Evolutionary conservation across 2,113 vertebrate species (phyloP).

Genomic region (Pristiophorus japonicus): DNA sequence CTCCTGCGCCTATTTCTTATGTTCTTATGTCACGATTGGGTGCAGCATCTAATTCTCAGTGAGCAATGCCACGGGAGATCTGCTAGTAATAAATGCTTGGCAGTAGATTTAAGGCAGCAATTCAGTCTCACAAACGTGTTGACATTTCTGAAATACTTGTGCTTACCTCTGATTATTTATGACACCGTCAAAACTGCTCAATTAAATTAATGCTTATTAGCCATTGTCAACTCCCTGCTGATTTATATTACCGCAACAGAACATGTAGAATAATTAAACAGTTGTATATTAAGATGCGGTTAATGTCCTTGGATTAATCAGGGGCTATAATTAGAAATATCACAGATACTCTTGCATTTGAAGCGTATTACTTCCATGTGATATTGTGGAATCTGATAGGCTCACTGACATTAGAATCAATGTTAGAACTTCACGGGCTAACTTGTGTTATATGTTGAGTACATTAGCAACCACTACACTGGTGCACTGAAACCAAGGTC

Average conservation of each 20-base stretch:
- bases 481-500: background rate
- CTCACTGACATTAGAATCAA: background rate
- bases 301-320: constrained; percentile 1
- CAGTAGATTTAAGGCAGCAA: background rate
- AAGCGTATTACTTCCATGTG: background rate
- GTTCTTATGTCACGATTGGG: no score
- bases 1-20: no score
- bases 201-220: background rate
- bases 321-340: background rate
- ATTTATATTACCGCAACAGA: background rate
- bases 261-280: background rate
- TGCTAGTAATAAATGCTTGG: background rate
- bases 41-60: background rate
- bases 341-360: background rate
- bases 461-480: background rate
- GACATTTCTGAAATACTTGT: background rate
- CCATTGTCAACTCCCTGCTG: background rate
- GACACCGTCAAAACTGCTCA: background rate
- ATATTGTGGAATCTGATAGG: background rate
- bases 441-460: background rate
- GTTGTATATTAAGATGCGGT: background rate
- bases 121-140: background rate
- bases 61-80: background rate
- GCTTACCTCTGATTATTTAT: background rate
- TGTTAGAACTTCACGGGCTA: background rate